Evolutionary conservation across 2,888 invertebrate species (phyloP).

Genomic region (Drosophila peninsularis): DNA sequence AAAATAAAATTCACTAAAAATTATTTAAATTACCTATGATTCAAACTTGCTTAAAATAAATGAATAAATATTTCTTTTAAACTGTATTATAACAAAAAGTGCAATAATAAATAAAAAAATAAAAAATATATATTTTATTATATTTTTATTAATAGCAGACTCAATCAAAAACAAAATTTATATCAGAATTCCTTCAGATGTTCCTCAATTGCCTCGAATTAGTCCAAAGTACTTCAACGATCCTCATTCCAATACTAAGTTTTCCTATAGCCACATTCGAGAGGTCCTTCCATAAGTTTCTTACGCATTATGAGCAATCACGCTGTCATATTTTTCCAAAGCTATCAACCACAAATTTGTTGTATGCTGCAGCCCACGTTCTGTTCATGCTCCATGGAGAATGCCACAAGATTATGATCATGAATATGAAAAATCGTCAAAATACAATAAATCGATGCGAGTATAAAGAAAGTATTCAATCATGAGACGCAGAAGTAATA

Average conservation of each 20-base stretch:
- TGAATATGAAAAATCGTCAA: slow-evolving; percentile 48
- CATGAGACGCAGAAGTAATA: slow-evolving; percentile 58
- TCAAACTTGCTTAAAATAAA: no score
- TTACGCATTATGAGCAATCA: slow-evolving; percentile 43
- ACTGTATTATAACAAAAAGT: no score
- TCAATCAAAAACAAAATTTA: no score
- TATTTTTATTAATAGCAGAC: no score
- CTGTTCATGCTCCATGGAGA: slow-evolving; percentile 48
- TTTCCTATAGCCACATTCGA: no score
- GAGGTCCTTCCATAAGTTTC: not conserved
- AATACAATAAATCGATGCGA: slow-evolving; percentile 52
- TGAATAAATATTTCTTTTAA: not conserved
- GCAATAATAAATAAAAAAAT: no score
- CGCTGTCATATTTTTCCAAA: not conserved
- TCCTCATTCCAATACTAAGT: not conserved
- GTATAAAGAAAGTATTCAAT: slow-evolving; percentile 64
- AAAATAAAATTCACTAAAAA: no score
- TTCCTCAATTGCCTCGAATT: not conserved
- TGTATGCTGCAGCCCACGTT: slow-evolving; percentile 44
- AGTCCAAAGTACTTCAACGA: not conserved
- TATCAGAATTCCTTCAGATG: not conserved
- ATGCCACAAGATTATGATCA: slow-evolving; percentile 75
- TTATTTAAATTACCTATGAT: no score
- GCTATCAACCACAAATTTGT: slow-evolving; percentile 29
- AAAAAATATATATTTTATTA: not conserved